Percentiles rank a stretch among this genome's conserved stretches.
Conservation (phyloP, 2,113 vertebrate genomes). For the Tachysurus fulvidraco region DNA sequence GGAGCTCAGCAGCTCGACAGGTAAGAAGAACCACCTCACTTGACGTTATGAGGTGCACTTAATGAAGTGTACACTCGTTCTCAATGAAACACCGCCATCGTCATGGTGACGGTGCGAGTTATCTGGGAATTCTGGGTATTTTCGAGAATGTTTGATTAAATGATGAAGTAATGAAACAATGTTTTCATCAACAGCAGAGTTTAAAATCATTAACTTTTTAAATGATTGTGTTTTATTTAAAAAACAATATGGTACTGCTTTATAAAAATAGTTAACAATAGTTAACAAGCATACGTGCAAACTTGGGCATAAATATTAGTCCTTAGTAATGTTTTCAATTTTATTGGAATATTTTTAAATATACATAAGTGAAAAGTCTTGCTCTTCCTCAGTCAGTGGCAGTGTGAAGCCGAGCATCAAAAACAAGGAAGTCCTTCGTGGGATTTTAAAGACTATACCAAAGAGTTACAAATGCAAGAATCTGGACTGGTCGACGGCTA, state of each 20-base stretch:
- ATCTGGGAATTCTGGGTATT: background rate
- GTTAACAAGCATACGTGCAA: background rate
- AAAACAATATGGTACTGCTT: too few species aligned
- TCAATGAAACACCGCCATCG: background rate
- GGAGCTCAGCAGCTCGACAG: constrained; percentile 57
- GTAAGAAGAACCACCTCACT: constrained; percentile 52
- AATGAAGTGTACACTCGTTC: background rate
- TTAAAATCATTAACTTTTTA: background rate
- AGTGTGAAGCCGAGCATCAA: constrained; percentile 19
- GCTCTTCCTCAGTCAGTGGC: constrained; percentile 33
- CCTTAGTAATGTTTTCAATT: background rate
- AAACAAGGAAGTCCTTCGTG: constrained; percentile 56
- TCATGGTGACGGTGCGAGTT: background rate
- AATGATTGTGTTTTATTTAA: background rate
- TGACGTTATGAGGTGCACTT: background rate
- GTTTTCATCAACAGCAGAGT: background rate
- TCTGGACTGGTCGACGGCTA: constrained; percentile 50
- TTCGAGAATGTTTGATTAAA: background rate
- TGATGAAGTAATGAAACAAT: background rate
- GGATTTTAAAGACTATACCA: constrained; percentile 66
- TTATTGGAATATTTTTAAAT: too few species aligned
- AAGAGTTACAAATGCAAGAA: background rate
- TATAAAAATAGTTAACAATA: background rate
- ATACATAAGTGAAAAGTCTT: background rate
- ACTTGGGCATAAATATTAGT: background rate